phyloP scores from a whole-genome alignment of 2,797 vertebrate species.

The Vipera latastei region DNA sequence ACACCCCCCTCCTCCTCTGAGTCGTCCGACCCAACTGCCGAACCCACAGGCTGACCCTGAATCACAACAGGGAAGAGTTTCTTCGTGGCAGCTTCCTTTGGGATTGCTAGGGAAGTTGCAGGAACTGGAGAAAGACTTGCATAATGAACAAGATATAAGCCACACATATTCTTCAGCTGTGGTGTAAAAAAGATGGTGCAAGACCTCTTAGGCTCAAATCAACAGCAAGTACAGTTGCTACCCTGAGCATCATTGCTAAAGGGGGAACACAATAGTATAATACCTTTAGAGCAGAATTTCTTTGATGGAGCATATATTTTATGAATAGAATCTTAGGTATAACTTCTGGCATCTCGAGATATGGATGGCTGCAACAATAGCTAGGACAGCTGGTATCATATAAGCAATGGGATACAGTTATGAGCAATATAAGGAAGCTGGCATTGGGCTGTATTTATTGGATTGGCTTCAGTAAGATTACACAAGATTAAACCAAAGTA shows the following conservation, averaged over 20 bases:
- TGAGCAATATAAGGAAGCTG: not conserved
- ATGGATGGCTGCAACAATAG: not conserved
- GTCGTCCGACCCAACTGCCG: too few relatives aligned
- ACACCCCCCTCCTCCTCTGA: too few relatives aligned
- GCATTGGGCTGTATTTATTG: not conserved
- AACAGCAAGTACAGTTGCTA: not conserved
- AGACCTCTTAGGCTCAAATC: not conserved
- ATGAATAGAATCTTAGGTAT: not conserved
- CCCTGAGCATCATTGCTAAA: not conserved
- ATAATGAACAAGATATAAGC: not conserved
- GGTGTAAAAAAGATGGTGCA: not conserved
- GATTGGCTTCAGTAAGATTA: not conserved
- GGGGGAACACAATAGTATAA: not conserved
- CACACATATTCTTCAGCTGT: not conserved
- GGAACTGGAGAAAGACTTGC: not conserved
- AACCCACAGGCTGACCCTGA: too few relatives aligned
- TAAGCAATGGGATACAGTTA: not conserved
- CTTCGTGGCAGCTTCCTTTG: not conserved
- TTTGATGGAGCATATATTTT: not conserved
- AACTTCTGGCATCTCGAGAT: not conserved
- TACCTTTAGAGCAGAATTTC: not conserved
- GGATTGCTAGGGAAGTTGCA: not conserved
- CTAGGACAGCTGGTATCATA: not conserved
- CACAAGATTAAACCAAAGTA: not conserved
- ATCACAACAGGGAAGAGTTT: not conserved